Evolutionary conservation across 2,888 invertebrate genomes (phyloP), one percentile per base, ranked within the genome.

Genomic region (Mellilla xanthometata): DNA sequence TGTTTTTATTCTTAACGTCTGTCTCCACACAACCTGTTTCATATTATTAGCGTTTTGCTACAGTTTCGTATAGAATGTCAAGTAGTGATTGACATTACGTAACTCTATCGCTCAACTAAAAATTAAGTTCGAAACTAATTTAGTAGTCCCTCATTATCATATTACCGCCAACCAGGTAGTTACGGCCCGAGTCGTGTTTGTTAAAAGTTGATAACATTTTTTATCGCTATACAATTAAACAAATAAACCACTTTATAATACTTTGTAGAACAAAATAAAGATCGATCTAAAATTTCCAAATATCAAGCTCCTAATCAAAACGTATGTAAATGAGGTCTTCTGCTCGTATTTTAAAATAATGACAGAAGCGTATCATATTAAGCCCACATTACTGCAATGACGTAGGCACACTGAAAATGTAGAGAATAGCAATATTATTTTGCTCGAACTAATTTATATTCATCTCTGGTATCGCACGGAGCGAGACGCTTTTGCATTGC

Each of bases 61-160:
- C 30, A 26, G 9, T 39, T 34, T 35, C 39, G 33, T 36, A 29
- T 39, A 22, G 33, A 49, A 45, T 48, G 24, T 31, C 45, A 49
- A 39, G 10, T 31, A 38, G n/a, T 39, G 27, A 13, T 34, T 41
- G 29, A 46, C 31, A 33, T 26, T 15, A 34, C 10, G 39, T 27
- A 38, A 38, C 4, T 2, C 22, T 12, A 27, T 22, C 43, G 9
- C 9, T 3, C 4, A 8, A n/a, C 35, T 10, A 40, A 29, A 32
- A 34, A 12, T 7, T 22, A 28, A 11, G 34, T 26, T 15, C 30
- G 22, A 39, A 19, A 13, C 13, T 15, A 3, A 22, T 29, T 32
- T 12, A n/a, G 26, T 26, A 32, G 28, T 23, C 12, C 10, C 2
- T 26, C 12, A 34, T 34, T 26, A 34, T 34, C 26, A 34, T 22